Conservation (phyloP, 35 echinoderm and acorn worm species). For the Anneissia japonica region DNA sequence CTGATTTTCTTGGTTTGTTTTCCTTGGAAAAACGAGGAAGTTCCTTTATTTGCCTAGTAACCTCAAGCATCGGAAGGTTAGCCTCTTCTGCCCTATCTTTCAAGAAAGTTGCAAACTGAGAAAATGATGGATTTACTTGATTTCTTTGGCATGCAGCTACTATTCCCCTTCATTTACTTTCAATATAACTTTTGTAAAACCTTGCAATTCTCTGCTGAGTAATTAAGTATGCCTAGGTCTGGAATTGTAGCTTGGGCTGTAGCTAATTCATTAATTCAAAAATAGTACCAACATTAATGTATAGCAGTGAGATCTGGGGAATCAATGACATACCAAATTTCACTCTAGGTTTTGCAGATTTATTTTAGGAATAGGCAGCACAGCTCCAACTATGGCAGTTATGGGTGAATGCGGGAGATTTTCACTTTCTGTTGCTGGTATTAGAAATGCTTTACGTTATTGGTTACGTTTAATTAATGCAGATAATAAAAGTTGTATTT, state of each 20-base stretch:
- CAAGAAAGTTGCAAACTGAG: constrained; percentile 6
- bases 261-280: neutral
- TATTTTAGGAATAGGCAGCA: too few species aligned
- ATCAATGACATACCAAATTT: too few species aligned
- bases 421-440: too few species aligned
- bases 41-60: neutral
- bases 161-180: constrained; percentile 14
- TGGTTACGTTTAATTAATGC: too few species aligned
- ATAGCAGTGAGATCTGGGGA: too few species aligned
- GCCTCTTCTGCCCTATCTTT: too few species aligned
- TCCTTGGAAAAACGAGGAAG: neutral
- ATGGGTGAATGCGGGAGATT: too few species aligned
- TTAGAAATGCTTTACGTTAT: too few species aligned
- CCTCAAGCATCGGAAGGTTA: constrained; percentile 19
- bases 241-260: neutral
- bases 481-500: too few species aligned
- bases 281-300: too few species aligned
- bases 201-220: constrained; percentile 11
- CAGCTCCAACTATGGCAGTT: too few species aligned
- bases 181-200: constrained; percentile 8
- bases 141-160: neutral
- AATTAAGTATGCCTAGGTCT: constrained; percentile 21
- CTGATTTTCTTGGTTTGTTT: neutral
- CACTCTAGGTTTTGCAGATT: too few species aligned
- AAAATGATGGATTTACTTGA: constrained; percentile 7